These are phyloP conservation scores for Drosophila algonquin DNA, from an alignment of 2,888 invertebrate genomes.

Conservation along the genomic window DNA sequence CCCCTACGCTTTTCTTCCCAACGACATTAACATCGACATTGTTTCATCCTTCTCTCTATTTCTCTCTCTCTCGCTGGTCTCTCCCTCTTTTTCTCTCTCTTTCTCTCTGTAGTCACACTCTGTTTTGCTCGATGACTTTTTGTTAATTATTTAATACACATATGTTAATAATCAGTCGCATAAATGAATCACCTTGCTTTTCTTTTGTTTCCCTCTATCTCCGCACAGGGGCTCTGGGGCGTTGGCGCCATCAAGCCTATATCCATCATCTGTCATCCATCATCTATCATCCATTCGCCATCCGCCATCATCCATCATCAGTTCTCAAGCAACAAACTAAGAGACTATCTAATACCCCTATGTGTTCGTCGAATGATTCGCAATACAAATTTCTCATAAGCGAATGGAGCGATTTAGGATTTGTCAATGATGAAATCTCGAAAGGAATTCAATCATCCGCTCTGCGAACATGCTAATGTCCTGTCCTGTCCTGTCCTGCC, in stretches of 20 bases:
- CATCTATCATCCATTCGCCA: background rate
- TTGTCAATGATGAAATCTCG: too few species aligned
- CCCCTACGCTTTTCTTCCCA: background rate
- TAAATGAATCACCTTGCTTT: constrained; percentile 80
- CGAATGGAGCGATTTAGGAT: too few species aligned
- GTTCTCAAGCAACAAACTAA: background rate
- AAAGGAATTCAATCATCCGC: too few species aligned
- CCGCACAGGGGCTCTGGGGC: constrained; percentile 4
- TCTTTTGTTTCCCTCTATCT: constrained; percentile 34
- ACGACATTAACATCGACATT: background rate
- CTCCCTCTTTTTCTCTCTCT: background rate
- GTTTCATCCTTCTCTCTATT: background rate
- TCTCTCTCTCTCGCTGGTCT: background rate
- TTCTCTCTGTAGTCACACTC: background rate
- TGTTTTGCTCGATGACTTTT: constrained; percentile 11
- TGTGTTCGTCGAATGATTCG: background rate
- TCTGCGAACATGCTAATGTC: too few species aligned
- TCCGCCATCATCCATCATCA: background rate
- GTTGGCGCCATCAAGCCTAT: background rate
- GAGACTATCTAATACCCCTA: background rate
- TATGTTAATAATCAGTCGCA: constrained; percentile 79
- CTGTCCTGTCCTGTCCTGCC: too few species aligned
- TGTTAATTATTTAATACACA: constrained; percentile 61
- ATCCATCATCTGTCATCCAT: background rate
- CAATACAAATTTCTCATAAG: too few species aligned